Evolutionary conservation across 2,113 vertebrate genomes (phyloP), one percentile per base, ranked within the genome.

Genomic region (Anarhynchus alexandrinus): DNA sequence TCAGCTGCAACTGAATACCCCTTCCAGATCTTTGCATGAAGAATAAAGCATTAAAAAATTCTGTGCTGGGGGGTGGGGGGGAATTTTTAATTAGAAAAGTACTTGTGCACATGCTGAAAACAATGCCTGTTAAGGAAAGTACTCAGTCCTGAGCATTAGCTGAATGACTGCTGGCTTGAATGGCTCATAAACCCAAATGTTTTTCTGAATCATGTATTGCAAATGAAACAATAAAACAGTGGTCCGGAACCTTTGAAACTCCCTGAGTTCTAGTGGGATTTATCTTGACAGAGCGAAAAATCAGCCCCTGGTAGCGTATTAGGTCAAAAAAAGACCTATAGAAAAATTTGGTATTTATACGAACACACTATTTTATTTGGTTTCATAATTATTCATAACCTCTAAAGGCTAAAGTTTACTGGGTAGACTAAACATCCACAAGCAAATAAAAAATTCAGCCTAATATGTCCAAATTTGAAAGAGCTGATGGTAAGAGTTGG

Each of bases 1-100:
- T 32, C 21, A 7, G 1, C 32, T 73, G 25, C 69, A 74, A 86
- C 10, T 16, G 15, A 72, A 65, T 36, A 17, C 4, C 27, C 17
- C 8, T 67, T 85, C 30, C 34, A 79, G 47, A 38, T 52, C 43
- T 81, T 76, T 54, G 38, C 84, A 42, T 23, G 2, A 86, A 70
- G 57, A 84, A n/a, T 10, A 61, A 82, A 91, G 15, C 0, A 0
- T 12, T 7, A 74, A 82, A 81, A 61, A 45, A 52, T 15, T 71
- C 36, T 7, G 3, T 26, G 29, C 1, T 1, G 9, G 0, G 19
- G 2, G 3, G n/a, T n/a, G n/a, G 3, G 5, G 19, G 22, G 3
- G 7, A 67, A 65, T 36, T 40, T 16, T 40, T 73, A 15, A 62
- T 54, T 38, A 58, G 66, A 15, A 54, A 86, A 92, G 34, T 25